Percentiles rank a stretch among this genome's conserved stretches.
These are phyloP conservation scores for Hucho hucho DNA, from an alignment of 2,113 vertebrate genomes.

Conservation along the genomic window DNA sequence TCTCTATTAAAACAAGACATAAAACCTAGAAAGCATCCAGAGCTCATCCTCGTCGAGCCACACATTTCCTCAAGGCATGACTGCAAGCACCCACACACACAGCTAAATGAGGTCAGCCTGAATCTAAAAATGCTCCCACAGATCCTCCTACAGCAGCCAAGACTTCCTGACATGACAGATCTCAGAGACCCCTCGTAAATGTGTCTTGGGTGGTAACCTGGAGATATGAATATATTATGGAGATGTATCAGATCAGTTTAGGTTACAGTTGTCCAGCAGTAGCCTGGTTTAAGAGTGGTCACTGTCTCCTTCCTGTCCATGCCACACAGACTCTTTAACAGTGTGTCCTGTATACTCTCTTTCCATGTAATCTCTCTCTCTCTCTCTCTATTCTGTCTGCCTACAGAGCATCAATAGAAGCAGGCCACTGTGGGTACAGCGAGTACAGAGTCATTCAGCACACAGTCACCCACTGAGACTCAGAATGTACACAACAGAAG, in stretches of 20 bases:
- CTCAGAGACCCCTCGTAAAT: no score
- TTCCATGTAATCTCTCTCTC: no score
- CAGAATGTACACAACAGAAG: no score
- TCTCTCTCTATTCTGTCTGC: background rate
- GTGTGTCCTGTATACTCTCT: no score
- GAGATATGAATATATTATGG: background rate
- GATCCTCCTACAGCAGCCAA: background rate
- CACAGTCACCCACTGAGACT: no score
- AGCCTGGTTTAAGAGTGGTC: background rate
- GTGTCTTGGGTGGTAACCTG: background rate
- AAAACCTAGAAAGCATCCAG: background rate
- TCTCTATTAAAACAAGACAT: background rate
- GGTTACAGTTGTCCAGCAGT: constrained; percentile 4
- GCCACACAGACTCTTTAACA: background rate
- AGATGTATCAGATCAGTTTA: constrained; percentile 1
- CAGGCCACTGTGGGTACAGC: background rate
- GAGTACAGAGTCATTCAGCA: no score
- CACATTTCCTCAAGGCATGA: no score
- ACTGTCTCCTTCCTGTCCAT: background rate
- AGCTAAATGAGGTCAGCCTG: constrained; percentile 6
- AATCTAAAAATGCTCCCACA: constrained; percentile 2
- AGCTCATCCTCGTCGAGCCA: background rate
- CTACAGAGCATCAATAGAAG: background rate
- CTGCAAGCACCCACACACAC: background rate
- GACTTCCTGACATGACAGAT: background rate